Conservation (phyloP, 2,797 vertebrate genomes). For the Lepus townsendii region DNA sequence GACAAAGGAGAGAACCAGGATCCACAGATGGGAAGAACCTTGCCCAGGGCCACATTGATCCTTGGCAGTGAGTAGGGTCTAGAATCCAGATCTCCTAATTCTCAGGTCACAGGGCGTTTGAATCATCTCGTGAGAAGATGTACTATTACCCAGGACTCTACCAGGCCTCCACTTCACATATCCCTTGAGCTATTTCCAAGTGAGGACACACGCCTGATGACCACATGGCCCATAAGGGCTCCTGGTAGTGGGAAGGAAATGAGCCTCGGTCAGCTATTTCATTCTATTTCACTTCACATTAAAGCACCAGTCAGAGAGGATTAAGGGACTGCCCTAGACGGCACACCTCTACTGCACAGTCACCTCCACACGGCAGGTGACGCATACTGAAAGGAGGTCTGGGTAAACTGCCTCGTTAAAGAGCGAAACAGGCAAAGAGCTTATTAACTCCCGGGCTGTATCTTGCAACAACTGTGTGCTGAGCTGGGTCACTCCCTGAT, state of each 20-base stretch:
- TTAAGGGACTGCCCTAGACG: neutral
- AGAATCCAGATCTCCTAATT: neutral
- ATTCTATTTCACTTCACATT: constrained; percentile 52
- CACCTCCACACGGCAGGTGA: constrained; percentile 16
- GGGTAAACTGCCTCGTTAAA: constrained; percentile 19
- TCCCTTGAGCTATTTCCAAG: constrained; percentile 39
- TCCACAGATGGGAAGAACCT: neutral
- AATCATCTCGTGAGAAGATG: constrained; percentile 21
- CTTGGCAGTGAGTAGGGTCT: neutral
- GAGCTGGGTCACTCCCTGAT: constrained; percentile 71
- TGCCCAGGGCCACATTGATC: neutral
- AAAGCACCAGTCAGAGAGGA: constrained; percentile 18
- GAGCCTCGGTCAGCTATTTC: constrained; percentile 45
- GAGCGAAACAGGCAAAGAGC: constrained; percentile 29
- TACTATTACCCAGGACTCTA: neutral
- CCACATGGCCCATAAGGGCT: constrained; percentile 2
- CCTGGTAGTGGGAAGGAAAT: neutral
- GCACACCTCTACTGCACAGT: neutral
- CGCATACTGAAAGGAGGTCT: neutral
- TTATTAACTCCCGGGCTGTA: constrained; percentile 16
- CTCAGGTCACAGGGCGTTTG: neutral
- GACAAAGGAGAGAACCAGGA: constrained; percentile 32
- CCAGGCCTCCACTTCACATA: neutral
- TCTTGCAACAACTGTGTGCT: constrained; percentile 50
- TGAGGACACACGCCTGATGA: constrained; percentile 22